Evolutionary conservation across 2,113 vertebrate genomes (phyloP).

Genomic region (Pluvialis apricaria): DNA sequence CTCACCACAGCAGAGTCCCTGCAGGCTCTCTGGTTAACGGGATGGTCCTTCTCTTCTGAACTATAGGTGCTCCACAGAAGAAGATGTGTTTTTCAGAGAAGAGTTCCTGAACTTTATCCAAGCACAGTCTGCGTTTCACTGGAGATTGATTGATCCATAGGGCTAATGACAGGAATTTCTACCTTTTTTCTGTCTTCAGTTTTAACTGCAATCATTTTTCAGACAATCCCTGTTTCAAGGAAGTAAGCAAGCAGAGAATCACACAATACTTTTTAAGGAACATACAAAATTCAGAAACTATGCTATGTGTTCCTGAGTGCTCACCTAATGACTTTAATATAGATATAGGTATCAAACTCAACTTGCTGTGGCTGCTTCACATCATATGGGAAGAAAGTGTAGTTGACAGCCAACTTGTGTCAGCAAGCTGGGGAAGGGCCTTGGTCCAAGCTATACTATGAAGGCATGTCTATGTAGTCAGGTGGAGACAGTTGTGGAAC

Average conservation of each 20-base stretch:
- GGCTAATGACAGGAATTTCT: background rate
- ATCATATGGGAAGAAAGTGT: background rate
- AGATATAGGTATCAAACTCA: background rate
- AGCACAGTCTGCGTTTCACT: background rate
- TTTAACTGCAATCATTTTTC: background rate
- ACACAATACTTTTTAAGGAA: background rate
- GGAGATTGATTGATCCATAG: background rate
- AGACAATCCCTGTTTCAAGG: background rate
- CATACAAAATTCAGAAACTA: background rate
- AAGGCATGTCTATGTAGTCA: slow-evolving; percentile 40
- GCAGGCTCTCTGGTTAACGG: background rate
- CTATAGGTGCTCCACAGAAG: background rate
- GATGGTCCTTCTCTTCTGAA: background rate
- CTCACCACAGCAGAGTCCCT: background rate
- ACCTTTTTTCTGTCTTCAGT: background rate
- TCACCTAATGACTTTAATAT: background rate
- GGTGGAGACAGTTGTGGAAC: slow-evolving; percentile 38
- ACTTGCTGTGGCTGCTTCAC: background rate
- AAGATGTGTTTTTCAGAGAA: background rate
- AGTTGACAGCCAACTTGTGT: background rate
- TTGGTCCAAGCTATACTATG: slow-evolving; percentile 11
- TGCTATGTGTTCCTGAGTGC: background rate
- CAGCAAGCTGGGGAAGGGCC: slow-evolving; percentile 21
- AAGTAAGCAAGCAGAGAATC: background rate
- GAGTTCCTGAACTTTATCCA: background rate